Conservation (phyloP, 2,797 vertebrate genomes). For the Hydrophis major region DNA sequence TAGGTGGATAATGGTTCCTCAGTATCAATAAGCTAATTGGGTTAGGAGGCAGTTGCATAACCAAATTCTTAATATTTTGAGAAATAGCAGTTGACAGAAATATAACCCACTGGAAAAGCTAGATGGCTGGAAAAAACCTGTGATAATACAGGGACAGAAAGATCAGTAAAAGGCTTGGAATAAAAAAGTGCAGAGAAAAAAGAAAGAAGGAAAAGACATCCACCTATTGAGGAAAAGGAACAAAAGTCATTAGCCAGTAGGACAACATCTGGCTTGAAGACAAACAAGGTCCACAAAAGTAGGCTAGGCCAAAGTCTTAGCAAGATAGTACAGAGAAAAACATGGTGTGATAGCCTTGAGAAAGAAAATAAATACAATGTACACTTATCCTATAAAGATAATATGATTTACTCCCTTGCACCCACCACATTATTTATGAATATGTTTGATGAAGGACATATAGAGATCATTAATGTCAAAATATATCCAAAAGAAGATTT, state of each 20-base stretch:
- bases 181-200: not conserved
- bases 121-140: not conserved
- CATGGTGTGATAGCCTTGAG: not conserved
- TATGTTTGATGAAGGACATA: not conserved
- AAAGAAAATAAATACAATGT: not conserved
- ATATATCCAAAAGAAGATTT: not conserved
- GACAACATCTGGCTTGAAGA: not conserved
- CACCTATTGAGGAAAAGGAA: not conserved
- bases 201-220: not conserved
- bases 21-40: not conserved
- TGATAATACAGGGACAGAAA: not conserved
- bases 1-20: not conserved
- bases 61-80: not conserved
- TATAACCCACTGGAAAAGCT: not conserved
- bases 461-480: not conserved
- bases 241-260: not conserved
- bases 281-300: not conserved
- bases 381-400: not conserved
- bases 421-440: not conserved
- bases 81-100: not conserved
- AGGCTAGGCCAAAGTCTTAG: not conserved
- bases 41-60: not conserved
- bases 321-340: not conserved
- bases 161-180: not conserved
- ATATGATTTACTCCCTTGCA: not conserved